Conservation (phyloP, 1,140 invertebrate species). For the Drosophila sp. region DNA sequence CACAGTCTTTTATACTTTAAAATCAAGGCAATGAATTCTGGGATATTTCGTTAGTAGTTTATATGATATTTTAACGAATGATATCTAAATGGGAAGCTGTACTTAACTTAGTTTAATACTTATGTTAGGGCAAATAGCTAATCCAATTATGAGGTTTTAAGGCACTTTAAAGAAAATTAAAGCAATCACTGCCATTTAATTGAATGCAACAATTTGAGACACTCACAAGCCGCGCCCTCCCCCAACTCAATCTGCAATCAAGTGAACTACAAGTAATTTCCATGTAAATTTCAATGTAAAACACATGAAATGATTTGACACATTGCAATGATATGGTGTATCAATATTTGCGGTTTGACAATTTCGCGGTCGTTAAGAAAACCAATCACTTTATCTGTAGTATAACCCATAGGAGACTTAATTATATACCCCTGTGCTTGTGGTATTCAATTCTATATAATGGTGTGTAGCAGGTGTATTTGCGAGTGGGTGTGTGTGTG, state of each 20-base stretch:
- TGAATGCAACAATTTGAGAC: background rate
- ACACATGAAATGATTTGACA: conserved; percentile 15
- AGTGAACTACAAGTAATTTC: background rate
- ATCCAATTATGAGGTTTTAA: too few relatives aligned
- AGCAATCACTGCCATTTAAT: background rate
- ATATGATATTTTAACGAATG: too few relatives aligned
- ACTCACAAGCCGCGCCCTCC: background rate
- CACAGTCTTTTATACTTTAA: too few relatives aligned
- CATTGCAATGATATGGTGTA: conserved; percentile 8
- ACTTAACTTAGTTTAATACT: too few relatives aligned
- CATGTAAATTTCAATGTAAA: conserved; percentile 18
- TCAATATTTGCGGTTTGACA: conserved; percentile 26
- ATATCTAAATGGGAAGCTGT: too few relatives aligned
- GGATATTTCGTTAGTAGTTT: too few relatives aligned
- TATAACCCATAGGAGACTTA: conserved; percentile 11
- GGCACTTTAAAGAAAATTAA: background rate
- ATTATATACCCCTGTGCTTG: conserved; percentile 9
- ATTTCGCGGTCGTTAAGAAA: conserved; percentile 28
- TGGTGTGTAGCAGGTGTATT: background rate
- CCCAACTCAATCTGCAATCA: background rate
- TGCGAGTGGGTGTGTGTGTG: conserved; percentile 22
- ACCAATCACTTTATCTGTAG: conserved; percentile 13
- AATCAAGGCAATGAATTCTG: too few relatives aligned
- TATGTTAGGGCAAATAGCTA: too few relatives aligned
- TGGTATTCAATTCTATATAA: conserved; percentile 10